These are phyloP conservation scores for Pollenia griseotomentosa DNA, from an alignment of 2,888 invertebrate species.

Conservation along the genomic window DNA sequence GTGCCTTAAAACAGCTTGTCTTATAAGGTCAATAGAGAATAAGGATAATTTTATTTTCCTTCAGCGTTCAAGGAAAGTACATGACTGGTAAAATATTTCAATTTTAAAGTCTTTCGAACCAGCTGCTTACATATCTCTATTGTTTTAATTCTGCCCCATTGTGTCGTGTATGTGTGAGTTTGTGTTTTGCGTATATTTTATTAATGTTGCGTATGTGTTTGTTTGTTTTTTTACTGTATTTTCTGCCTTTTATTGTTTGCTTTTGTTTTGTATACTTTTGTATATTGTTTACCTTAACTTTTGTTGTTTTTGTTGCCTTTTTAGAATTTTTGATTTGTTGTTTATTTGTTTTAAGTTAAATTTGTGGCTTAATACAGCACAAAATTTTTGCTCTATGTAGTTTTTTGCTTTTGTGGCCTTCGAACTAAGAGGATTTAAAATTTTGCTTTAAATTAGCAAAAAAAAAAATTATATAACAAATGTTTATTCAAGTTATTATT, in stretches of 20 bases:
- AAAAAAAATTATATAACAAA: conserved; percentile 13
- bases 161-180: neutral
- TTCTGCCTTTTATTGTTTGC: conserved; percentile 17
- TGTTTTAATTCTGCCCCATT: too few species aligned
- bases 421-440: conserved; percentile 59
- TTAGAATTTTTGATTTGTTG: conserved; percentile 70
- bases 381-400: neutral
- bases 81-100: too few species aligned
- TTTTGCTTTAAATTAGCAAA: conserved; percentile 31
- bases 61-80: too few species aligned
- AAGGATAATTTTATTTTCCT: too few species aligned
- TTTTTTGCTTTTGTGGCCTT: conserved; percentile 36
- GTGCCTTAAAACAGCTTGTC: too few species aligned
- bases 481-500: conserved; percentile 57
- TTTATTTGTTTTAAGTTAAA: conserved; percentile 70
- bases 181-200: conserved; percentile 31
- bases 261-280: conserved; percentile 48
- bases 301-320: conserved; percentile 38
- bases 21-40: too few species aligned
- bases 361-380: conserved; percentile 68
- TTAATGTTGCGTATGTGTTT: conserved; percentile 64
- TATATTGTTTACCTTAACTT: conserved; percentile 65
- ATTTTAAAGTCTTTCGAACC: too few species aligned
- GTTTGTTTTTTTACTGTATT: neutral
- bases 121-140: too few species aligned